phyloP scores from a whole-genome alignment of 2,113 vertebrate genomes.

The Chionodraco myersi region DNA sequence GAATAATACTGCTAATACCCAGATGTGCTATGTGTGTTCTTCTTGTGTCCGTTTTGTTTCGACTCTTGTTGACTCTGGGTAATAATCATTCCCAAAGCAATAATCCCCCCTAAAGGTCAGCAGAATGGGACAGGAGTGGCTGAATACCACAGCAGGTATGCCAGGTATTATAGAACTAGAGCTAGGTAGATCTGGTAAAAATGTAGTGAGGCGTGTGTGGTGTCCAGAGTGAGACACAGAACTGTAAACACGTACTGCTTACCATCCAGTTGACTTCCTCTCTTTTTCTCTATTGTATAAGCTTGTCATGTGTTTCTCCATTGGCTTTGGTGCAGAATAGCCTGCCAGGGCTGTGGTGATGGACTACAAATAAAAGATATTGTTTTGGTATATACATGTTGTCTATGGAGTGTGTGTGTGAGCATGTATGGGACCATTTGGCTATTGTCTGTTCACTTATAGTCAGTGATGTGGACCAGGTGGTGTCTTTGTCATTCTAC shows the following conservation, averaged over 20 bases:
- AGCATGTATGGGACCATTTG: constrained; percentile 17
- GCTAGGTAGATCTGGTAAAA: constrained; percentile 71
- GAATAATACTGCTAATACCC: constrained; percentile 75
- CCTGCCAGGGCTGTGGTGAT: constrained; percentile 93
- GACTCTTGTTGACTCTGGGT: constrained; percentile 82
- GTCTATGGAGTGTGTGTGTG: constrained; percentile 66
- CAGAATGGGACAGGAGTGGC: constrained; percentile 74
- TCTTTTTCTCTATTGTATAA: constrained; percentile 91
- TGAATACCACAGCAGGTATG: constrained; percentile 66
- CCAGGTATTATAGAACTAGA: constrained; percentile 76
- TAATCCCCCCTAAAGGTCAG: constrained; percentile 75
- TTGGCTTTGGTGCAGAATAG: constrained; percentile 97
- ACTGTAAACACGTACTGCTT: constrained; percentile 82
- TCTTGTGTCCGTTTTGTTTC: constrained; percentile 75
- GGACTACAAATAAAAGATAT: constrained; percentile 99
- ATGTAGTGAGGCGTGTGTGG: constrained; percentile 61
- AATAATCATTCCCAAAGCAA: constrained; percentile 83
- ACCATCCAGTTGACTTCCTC: constrained; percentile 88
- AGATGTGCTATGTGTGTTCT: constrained; percentile 79
- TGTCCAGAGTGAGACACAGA: constrained; percentile 65
- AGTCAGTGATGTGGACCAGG: constrained; percentile 28
- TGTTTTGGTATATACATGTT: constrained; percentile 89
- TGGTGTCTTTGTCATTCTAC: constrained; percentile 50
- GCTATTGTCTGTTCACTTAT: constrained; percentile 25
- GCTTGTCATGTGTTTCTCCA: constrained; percentile 99